Percentiles rank a stretch among this genome's conserved stretches.
Evolutionary conservation across 2,113 vertebrate species (phyloP).

Genomic region (Plecturocebus donacophilus): DNA sequence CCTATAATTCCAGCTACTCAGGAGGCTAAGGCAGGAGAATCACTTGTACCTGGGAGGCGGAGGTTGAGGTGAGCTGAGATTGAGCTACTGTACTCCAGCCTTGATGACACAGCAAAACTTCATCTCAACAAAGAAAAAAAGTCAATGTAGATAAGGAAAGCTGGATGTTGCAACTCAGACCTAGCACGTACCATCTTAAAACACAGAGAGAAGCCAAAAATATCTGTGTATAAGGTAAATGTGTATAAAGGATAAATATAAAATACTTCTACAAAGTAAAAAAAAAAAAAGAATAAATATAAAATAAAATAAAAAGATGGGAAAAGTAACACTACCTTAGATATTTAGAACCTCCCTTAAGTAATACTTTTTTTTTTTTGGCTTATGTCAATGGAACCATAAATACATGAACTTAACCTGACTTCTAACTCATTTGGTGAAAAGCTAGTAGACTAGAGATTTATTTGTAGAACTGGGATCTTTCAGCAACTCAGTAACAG

Average conservation of each 20-base stretch:
- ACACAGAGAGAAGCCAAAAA: not conserved
- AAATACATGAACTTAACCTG: slow-evolving; percentile 63
- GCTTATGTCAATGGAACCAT: slow-evolving; percentile 18
- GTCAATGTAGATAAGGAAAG: not conserved
- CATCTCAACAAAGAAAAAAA: not conserved
- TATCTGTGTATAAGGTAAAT: not conserved
- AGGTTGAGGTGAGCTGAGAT: no score
- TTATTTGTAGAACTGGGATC: slow-evolving; percentile 76
- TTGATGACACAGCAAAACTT: no score
- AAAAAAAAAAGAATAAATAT: not conserved
- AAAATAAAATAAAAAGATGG: slow-evolving; percentile 8
- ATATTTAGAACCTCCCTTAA: slow-evolving; percentile 38
- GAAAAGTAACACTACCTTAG: not conserved
- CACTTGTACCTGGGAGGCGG: no score
- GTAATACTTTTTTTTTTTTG: not conserved
- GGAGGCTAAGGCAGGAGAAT: no score
- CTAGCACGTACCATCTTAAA: not conserved
- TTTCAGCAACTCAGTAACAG: slow-evolving; percentile 73
- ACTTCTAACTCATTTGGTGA: slow-evolving; percentile 62
- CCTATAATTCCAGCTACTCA: no score
- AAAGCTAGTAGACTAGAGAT: slow-evolving; percentile 67
- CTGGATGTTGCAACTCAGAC: not conserved
- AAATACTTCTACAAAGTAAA: no score
- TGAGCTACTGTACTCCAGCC: no score
- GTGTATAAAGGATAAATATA: not conserved